Evolutionary conservation across 2,888 invertebrate genomes (phyloP).

Genomic region (Oasisia sp.): DNA sequence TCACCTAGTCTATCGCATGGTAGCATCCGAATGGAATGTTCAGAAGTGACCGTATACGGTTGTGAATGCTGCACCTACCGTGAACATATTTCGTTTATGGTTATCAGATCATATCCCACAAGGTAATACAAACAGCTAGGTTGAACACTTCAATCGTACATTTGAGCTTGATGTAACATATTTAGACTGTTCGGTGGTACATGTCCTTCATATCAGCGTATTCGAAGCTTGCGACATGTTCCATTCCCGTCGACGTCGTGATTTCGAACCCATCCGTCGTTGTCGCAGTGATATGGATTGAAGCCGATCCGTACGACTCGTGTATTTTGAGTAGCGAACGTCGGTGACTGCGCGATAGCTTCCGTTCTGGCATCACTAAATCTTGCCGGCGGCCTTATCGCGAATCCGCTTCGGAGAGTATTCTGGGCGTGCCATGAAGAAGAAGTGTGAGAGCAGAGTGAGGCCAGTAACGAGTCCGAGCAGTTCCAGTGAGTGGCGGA

Average conservation of each 20-base stretch:
- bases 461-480: background rate
- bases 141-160: background rate
- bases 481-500: background rate
- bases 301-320: background rate
- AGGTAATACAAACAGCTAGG: background rate
- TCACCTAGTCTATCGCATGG: background rate
- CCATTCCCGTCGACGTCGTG: background rate
- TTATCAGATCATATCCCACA: background rate
- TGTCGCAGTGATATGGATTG: background rate
- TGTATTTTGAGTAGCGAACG: background rate
- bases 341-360: background rate
- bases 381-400: background rate
- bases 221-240: background rate
- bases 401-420: background rate
- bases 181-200: background rate
- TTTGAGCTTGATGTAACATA: background rate
- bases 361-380: background rate
- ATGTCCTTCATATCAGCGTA: background rate
- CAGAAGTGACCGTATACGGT: background rate
- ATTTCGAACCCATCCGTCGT: background rate
- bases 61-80: background rate
- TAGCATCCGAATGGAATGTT: background rate
- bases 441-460: background rate
- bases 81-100: background rate
- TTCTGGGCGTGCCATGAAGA: constrained; percentile 13